Conservation (phyloP, 2,797 vertebrate genomes). For the Sparidentex hasta region DNA sequence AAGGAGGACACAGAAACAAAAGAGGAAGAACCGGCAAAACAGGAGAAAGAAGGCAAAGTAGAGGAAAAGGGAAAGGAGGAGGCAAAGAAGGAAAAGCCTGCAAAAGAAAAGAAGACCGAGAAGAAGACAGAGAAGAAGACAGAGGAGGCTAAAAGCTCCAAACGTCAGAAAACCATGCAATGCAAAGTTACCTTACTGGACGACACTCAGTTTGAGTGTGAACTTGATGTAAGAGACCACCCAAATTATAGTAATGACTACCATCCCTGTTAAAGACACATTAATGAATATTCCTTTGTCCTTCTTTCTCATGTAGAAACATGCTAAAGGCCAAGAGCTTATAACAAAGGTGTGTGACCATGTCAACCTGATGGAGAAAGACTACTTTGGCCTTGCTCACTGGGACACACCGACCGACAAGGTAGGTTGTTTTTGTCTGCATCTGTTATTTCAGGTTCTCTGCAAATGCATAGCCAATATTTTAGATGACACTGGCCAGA, state of each 20-base stretch:
- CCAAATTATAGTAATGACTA: background rate
- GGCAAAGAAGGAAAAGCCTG: constrained; percentile 77
- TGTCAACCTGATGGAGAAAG: constrained; percentile 96
- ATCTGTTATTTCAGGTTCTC: background rate
- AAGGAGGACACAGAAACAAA: constrained; percentile 40
- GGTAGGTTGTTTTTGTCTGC: constrained; percentile 77
- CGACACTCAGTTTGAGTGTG: constrained; percentile 91
- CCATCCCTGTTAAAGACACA: background rate
- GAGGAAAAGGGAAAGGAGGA: constrained; percentile 74
- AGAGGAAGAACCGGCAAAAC: constrained; percentile 73
- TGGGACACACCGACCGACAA: constrained; percentile 90
- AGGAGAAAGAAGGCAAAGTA: constrained; percentile 70
- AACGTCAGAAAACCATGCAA: constrained; percentile 90
- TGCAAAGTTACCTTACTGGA: constrained; percentile 95
- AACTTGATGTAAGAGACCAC: constrained; percentile 90
- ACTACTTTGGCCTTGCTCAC: constrained; percentile 94
- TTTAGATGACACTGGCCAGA: background rate
- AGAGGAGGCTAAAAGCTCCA: constrained; percentile 86
- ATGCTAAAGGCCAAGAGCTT: constrained; percentile 94
- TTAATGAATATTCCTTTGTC: background rate
- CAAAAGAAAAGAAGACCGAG: constrained; percentile 74
- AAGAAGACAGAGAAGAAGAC: constrained; percentile 77
- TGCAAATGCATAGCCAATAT: background rate
- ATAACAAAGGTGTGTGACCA: constrained; percentile 94
- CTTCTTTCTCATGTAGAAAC: constrained; percentile 87